These are phyloP conservation scores for Apoderus coryli DNA, from an alignment of 2,888 invertebrate species.

Conservation along the genomic window DNA sequence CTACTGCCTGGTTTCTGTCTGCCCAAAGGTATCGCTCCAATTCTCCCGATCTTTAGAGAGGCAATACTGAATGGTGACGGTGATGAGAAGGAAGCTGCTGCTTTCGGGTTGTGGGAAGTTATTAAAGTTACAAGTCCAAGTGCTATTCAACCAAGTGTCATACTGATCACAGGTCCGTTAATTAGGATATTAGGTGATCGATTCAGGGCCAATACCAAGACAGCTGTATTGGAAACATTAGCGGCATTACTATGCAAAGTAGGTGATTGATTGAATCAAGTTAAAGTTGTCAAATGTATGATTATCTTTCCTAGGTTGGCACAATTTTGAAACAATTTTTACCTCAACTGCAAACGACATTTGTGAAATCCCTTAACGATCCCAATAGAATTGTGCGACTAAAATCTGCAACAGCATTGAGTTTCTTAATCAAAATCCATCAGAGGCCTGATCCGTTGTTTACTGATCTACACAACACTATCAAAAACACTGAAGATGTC, in stretches of 20 bases:
- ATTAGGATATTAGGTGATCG: constrained; percentile 95
- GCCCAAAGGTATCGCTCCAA: constrained; percentile 80
- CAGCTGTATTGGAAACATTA: constrained; percentile 88
- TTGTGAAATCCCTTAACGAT: constrained; percentile 89
- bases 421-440: constrained; percentile 82
- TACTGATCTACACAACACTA: constrained; percentile 75
- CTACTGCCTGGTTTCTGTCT: constrained; percentile 85
- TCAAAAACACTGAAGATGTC: constrained; percentile 73
- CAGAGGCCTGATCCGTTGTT: constrained; percentile 91
- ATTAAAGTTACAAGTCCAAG: constrained; percentile 75
- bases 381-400: constrained; percentile 74
- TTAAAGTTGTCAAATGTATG: background rate
- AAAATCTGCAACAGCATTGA: constrained; percentile 77
- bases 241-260: constrained; percentile 82
- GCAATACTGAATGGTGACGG: constrained; percentile 90
- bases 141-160: constrained; percentile 88
- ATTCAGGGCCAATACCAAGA: constrained; percentile 87
- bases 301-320: constrained; percentile 55
- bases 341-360: constrained; percentile 96
- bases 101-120: constrained; percentile 69
- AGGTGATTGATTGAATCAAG: background rate
- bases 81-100: constrained; percentile 91
- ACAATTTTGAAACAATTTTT: constrained; percentile 93
- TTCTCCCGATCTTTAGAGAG: constrained; percentile 90
- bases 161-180: constrained; percentile 93